A percentile compares a stretch with the other conserved stretches of the same genome.
Conservation (phyloP, 2,888 invertebrate genomes). For the Agrochola macilenta region DNA sequence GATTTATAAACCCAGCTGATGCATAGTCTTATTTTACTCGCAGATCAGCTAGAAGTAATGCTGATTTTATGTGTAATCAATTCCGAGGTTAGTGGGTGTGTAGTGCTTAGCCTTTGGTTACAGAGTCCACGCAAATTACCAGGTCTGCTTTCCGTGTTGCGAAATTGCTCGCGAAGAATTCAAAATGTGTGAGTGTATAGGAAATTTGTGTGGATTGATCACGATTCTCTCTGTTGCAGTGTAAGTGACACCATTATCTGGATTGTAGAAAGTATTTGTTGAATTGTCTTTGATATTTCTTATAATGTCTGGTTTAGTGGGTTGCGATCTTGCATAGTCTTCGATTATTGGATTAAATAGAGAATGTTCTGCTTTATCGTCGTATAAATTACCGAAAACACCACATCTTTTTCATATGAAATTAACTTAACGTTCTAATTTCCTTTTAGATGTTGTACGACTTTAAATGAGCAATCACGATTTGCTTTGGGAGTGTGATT, state of each 20-base stretch:
- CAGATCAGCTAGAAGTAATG: constrained; percentile 55
- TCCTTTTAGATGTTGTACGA: background rate
- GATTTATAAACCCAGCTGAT: constrained; percentile 44
- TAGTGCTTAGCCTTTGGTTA: constrained; percentile 59
- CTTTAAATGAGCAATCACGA: constrained; percentile 19
- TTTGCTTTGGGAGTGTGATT: constrained; percentile 22
- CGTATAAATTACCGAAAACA: background rate
- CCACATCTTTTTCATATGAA: background rate
- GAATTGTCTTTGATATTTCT: background rate
- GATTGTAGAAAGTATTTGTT: constrained; percentile 25
- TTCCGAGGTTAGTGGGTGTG: constrained; percentile 64
- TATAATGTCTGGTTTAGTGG: background rate
- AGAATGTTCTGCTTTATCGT: background rate
- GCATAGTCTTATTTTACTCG: constrained; percentile 47
- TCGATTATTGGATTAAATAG: background rate
- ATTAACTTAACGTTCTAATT: background rate
- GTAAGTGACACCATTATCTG: constrained; percentile 32
- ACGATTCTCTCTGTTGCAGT: constrained; percentile 28
- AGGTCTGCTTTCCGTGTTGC: constrained; percentile 57
- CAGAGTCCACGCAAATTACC: constrained; percentile 62
- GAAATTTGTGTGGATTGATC: constrained; percentile 35
- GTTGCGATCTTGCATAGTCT: no score
- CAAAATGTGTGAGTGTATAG: constrained; percentile 53
- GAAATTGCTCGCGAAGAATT: constrained; percentile 55
- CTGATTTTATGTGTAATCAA: constrained; percentile 66